A percentile compares a stretch with the other conserved stretches of the same genome.
Evolutionary conservation across 2,113 vertebrate species (phyloP).

Genomic region (Istiophorus platypterus): DNA sequence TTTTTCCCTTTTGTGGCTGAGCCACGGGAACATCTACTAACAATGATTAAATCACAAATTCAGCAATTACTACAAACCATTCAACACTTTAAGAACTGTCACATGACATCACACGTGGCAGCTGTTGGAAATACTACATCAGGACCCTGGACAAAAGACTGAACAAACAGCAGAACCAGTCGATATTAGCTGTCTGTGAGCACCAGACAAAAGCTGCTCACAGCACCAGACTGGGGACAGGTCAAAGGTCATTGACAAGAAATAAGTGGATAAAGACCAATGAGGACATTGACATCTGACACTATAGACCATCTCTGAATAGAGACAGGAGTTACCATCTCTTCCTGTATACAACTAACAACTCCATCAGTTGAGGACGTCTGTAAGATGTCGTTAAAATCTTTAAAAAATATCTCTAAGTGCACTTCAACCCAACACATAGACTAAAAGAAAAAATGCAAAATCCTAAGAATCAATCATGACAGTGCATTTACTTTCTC

Average conservation of each 20-base stretch:
- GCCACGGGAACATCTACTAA: background rate
- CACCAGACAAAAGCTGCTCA: background rate
- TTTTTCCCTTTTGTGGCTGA: background rate
- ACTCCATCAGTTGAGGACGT: background rate
- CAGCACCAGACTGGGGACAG: background rate
- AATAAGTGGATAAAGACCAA: background rate
- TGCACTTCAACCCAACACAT: background rate
- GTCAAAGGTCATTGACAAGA: background rate
- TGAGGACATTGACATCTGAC: background rate
- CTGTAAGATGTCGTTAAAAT: background rate
- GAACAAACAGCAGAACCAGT: background rate
- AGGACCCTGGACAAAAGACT: background rate
- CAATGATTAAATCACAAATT: background rate
- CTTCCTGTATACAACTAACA: background rate
- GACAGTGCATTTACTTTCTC: conserved; percentile 7
- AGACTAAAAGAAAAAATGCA: too few relatives aligned
- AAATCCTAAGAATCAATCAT: background rate
- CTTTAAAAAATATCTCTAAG: background rate
- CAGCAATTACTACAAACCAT: background rate
- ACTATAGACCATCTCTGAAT: background rate
- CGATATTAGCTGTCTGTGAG: background rate
- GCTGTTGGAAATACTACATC: background rate
- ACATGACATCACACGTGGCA: background rate
- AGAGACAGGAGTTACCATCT: background rate
- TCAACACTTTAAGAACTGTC: background rate